Evolutionary conservation across 2,888 invertebrate genomes (phyloP).

Genomic region (Halocaridina rubra): DNA sequence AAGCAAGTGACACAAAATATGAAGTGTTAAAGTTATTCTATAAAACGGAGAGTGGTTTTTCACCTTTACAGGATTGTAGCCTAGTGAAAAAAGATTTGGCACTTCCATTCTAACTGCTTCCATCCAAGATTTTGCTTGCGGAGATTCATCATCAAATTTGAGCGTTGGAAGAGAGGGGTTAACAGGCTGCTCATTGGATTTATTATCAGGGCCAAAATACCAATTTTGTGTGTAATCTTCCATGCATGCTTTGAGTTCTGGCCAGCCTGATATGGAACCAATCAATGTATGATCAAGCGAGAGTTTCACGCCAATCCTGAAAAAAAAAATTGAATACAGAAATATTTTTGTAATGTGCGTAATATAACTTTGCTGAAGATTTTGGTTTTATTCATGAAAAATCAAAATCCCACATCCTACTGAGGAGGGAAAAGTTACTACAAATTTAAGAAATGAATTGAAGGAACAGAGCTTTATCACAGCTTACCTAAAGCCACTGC

Average conservation of each 20-base stretch:
- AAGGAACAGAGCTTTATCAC: no score
- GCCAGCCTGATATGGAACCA: slow-evolving; percentile 65
- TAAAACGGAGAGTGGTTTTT: no score
- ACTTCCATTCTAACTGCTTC: slow-evolving; percentile 67
- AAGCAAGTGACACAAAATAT: no score
- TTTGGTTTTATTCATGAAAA: no score
- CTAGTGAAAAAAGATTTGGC: slow-evolving; percentile 68
- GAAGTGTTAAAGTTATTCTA: no score
- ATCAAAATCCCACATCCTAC: no score
- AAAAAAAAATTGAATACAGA: no score
- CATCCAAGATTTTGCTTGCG: slow-evolving; percentile 66
- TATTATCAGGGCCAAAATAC: slow-evolving; percentile 69
- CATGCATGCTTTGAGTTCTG: slow-evolving; percentile 68
- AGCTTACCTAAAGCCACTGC: no score
- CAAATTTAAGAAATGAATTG: no score
- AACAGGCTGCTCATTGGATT: slow-evolving; percentile 32
- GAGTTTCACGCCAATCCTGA: slow-evolving; percentile 69
- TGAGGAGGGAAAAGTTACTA: no score
- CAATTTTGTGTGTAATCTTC: slow-evolving; percentile 68
- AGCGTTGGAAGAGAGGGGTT: not conserved
- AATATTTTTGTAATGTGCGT: no score
- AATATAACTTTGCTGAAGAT: no score
- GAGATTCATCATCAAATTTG: not conserved
- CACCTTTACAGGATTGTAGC: slow-evolving; percentile 65
- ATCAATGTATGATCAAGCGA: slow-evolving; percentile 70